Percentiles rank a stretch among this genome's conserved stretches.
phyloP scores from a whole-genome alignment of 2,797 vertebrate genomes.

The Protonibea diacanthus region DNA sequence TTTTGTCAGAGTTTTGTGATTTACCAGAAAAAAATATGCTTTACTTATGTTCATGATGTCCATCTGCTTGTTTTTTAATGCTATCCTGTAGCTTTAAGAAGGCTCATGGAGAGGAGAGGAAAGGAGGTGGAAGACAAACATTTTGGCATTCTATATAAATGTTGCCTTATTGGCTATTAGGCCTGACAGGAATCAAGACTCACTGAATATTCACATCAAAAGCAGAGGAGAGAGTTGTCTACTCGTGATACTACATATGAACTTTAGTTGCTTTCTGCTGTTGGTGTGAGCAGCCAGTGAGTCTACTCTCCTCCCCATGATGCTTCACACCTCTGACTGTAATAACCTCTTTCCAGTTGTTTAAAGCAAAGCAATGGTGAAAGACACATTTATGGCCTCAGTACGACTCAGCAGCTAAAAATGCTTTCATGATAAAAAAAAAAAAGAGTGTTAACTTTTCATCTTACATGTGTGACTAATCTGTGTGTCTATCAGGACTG shows the following conservation, averaged over 20 bases:
- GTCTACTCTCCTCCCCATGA: conserved; percentile 58
- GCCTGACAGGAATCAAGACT: conserved; percentile 59
- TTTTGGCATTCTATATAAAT: conserved; percentile 79
- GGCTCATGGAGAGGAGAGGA: conserved; percentile 47
- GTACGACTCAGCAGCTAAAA: conserved; percentile 11
- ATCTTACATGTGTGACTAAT: neutral
- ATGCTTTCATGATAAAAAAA: neutral
- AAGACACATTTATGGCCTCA: neutral
- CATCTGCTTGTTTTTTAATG: conserved; percentile 52
- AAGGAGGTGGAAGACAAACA: conserved; percentile 41
- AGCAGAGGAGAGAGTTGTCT: neutral
- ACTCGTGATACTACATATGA: neutral
- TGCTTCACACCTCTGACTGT: conserved; percentile 42
- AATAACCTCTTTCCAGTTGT: neutral
- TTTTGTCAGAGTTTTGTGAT: conserved; percentile 32
- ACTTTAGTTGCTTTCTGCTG: neutral
- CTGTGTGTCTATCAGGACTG: neutral
- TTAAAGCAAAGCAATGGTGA: neutral
- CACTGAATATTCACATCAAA: neutral
- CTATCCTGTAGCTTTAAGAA: conserved; percentile 78
- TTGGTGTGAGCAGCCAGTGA: conserved; percentile 11
- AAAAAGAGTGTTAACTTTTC: neutral
- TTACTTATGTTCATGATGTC: conserved; percentile 59
- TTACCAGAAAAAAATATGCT: conserved; percentile 66
- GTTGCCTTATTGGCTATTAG: conserved; percentile 72